Percentiles rank a stretch among this genome's conserved stretches.
Evolutionary conservation across 1,140 invertebrate genomes (phyloP).

Genomic region (Macrostomum lignano): DNA sequence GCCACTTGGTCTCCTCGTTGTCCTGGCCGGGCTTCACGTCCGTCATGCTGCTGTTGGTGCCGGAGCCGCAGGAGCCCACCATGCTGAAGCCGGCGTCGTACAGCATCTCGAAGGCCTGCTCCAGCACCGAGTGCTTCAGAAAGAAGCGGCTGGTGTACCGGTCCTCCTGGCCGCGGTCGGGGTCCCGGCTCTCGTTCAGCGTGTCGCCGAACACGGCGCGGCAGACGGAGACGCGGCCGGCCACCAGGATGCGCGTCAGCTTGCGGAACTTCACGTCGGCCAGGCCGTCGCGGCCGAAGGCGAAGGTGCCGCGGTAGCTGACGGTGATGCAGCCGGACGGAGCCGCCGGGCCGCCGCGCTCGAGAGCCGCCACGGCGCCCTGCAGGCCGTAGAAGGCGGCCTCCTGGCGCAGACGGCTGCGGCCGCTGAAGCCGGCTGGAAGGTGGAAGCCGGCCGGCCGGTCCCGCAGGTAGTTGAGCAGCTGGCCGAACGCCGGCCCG

Average conservation of each 20-base stretch:
- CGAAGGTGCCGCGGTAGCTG: conserved; percentile 75
- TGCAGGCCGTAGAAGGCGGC: conserved; percentile 52
- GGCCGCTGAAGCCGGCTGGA: conserved; percentile 78
- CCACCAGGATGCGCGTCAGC: conserved; percentile 52
- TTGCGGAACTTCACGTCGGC: conserved; percentile 84
- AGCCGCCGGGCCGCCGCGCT: not conserved
- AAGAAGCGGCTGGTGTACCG: conserved; percentile 76
- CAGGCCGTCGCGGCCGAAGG: conserved; percentile 68
- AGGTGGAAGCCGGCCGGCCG: conserved; percentile 35
- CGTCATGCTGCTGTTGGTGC: conserved; percentile 32
- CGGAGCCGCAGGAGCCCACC: conserved; percentile 39
- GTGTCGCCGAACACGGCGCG: conserved; percentile 40
- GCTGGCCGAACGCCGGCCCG: conserved; percentile 84
- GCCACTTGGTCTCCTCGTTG: conserved; percentile 70
- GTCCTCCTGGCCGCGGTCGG: conserved; percentile 46
- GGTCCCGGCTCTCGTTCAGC: conserved; percentile 70
- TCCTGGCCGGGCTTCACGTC: conserved; percentile 61
- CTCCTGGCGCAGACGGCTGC: conserved; percentile 58
- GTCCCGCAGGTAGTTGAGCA: conserved; percentile 61
- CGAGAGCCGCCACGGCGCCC: conserved; percentile 10
- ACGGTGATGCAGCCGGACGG: conserved; percentile 51
- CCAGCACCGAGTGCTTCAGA: conserved; percentile 71
- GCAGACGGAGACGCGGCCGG: conserved; percentile 41
- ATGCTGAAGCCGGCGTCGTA: conserved; percentile 50
- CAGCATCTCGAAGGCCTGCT: conserved; percentile 76